Evolutionary conservation across 2,888 invertebrate genomes (phyloP).

Genomic region (Linnaemya vulpina): DNA sequence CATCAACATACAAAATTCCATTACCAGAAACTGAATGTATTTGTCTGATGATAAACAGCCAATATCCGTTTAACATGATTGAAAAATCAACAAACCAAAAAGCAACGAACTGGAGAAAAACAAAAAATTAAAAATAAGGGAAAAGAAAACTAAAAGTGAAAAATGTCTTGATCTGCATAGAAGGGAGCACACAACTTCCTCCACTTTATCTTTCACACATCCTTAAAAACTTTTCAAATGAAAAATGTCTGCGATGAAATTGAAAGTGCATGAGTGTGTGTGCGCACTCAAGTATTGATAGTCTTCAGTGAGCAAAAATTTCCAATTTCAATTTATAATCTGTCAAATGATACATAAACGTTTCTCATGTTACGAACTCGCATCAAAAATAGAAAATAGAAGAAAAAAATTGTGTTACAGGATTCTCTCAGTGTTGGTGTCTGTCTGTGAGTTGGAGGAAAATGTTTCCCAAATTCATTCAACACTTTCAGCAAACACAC

Average conservation of each 20-base stretch:
- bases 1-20: neutral
- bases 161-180: constrained; percentile 33
- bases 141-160: neutral
- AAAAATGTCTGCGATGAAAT: constrained; percentile 31
- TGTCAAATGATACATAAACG: constrained; percentile 65
- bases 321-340: constrained; percentile 69
- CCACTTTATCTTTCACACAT: constrained; percentile 46
- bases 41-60: constrained; percentile 63
- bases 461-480: constrained; percentile 10
- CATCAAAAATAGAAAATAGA: too few relatives aligned
- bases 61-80: constrained; percentile 70
- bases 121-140: neutral
- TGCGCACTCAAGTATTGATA: constrained; percentile 13
- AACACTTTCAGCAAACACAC: constrained; percentile 19
- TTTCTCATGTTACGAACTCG: constrained; percentile 42
- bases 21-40: constrained; percentile 15
- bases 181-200: constrained; percentile 33
- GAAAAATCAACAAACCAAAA: constrained; percentile 67
- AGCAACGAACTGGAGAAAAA: neutral
- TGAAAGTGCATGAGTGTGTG: constrained; percentile 4
- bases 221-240: constrained; percentile 35
- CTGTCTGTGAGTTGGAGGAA: constrained; percentile 2
- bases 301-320: constrained; percentile 28
- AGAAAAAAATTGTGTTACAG: constrained; percentile 8
- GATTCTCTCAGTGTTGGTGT: neutral